Evolutionary conservation across 2,113 vertebrate species (phyloP), one percentile per base, ranked within the genome.

Genomic region (Cygnus atratus): DNA sequence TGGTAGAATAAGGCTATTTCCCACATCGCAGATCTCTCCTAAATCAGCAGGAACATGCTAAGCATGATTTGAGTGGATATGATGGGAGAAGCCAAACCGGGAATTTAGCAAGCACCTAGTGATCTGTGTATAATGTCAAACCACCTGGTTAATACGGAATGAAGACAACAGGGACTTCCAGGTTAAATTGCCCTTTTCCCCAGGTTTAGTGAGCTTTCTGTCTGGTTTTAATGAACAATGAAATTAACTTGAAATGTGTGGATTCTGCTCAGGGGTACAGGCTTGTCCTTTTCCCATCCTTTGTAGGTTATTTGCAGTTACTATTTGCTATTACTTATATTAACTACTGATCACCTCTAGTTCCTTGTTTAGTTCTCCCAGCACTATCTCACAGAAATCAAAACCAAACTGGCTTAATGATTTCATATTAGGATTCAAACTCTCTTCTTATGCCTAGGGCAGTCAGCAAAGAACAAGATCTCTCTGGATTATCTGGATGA

Each of bases 401-500:
- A 66, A 75, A 58, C 46, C 37, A n/a, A 66, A 72, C 19, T 58
- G 26, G 31, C 28, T 48, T 65, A 44, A 48, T 39, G 6, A 57
- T 80, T 89, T 48, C 26, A 28, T 70, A 77, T 31, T 19, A 33
- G 61, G 18, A 73, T 68, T 65, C n/a, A 46, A 46, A 62, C 29
- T 70, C 61, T 29, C 52, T 46, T 39, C 59, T 62, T 24, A 29
- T 43, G 22, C 52, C 35, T 37, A 11, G 25, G 37, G 11, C 61
- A 90, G 68, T 18, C 59, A 70, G 77, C 72, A 76, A 39, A 92
- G 74, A 59, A 63, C 37, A 62, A 43, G 59, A 85, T 87, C 35
- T 81, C 61, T 62, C 73, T 82, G 73, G 89, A 82, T 96, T 94
- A 57, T 84, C 50, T 70, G 70, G 26, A 46, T 95, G 84, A 37